phyloP scores from a whole-genome alignment of 2,797 vertebrate genomes.

The Chanos chanos region DNA sequence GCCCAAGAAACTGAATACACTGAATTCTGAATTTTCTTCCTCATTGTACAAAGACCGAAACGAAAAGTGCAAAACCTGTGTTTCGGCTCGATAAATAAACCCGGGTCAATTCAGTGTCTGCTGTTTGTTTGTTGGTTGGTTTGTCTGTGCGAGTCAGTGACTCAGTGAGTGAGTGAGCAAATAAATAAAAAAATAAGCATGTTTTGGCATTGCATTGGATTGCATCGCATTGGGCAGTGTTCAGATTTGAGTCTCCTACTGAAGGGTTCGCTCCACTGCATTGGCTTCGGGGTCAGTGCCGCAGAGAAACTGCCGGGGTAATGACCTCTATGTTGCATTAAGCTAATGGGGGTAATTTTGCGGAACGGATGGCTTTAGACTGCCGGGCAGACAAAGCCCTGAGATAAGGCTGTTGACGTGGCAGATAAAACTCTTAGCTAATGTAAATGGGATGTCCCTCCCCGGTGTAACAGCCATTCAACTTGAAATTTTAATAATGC shows the following conservation, averaged over 20 bases:
- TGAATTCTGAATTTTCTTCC: background rate
- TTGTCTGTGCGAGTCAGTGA: background rate
- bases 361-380: slow-evolving; percentile 37
- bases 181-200: background rate
- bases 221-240: too few relatives aligned
- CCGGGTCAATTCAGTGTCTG: background rate
- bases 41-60: too few relatives aligned
- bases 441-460: slow-evolving; percentile 28
- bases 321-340: slow-evolving; percentile 35
- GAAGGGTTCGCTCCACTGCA: too few relatives aligned
- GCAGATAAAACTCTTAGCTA: slow-evolving; percentile 39
- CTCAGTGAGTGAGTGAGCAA: too few relatives aligned
- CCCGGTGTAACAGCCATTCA: slow-evolving; percentile 29
- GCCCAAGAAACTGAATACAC: background rate
- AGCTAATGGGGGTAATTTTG: slow-evolving; percentile 46
- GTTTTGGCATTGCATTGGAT: background rate
- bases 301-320: slow-evolving; percentile 8
- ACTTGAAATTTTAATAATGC: slow-evolving; percentile 25
- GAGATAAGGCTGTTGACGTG: slow-evolving; percentile 27
- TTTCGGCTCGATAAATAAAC: too few relatives aligned
- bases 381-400: slow-evolving; percentile 31
- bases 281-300: slow-evolving; percentile 6
- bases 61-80: too few relatives aligned
- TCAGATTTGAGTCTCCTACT: too few relatives aligned
- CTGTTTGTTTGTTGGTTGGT: background rate